These are phyloP conservation scores for Tragelaphus buxtoni DNA, from an alignment of 2,113 vertebrate species.

Conservation along the genomic window DNA sequence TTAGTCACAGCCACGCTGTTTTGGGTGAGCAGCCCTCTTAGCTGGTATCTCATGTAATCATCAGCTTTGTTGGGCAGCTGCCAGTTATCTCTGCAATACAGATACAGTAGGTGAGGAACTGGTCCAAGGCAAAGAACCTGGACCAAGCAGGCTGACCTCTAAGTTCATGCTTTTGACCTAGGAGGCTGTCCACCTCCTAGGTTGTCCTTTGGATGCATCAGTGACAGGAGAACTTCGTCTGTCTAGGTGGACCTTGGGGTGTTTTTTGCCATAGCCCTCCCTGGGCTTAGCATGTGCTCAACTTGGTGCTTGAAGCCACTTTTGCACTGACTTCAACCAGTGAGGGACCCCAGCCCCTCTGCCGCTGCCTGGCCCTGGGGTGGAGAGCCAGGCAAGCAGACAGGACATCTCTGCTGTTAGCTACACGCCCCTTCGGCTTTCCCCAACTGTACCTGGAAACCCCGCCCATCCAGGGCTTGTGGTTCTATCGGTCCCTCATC, in stretches of 20 bases:
- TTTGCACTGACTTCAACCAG: not conserved
- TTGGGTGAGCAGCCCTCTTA: not conserved
- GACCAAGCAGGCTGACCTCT: not conserved
- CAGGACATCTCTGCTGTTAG: accelerated
- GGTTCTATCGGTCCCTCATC: not conserved
- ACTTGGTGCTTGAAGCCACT: not conserved
- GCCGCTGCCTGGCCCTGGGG: not conserved
- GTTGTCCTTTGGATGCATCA: accelerated
- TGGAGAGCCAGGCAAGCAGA: not conserved
- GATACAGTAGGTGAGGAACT: not conserved
- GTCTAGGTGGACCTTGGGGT: not conserved
- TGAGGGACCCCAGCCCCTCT: not conserved
- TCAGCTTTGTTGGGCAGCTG: not conserved
- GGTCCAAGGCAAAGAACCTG: not conserved
- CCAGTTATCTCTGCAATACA: accelerated
- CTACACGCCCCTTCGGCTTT: too few relatives aligned
- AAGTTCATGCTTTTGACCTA: not conserved
- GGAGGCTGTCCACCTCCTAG: not conserved
- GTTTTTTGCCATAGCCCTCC: not conserved
- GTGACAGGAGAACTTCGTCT: not conserved
- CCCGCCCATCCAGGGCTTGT: accelerated
- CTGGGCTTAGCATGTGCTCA: not conserved
- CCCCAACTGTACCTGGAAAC: not conserved
- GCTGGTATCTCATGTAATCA: not conserved
- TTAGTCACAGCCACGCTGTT: accelerated